phyloP scores from a whole-genome alignment of 2,113 vertebrate genomes.

The Arvicanthis niloticus region DNA sequence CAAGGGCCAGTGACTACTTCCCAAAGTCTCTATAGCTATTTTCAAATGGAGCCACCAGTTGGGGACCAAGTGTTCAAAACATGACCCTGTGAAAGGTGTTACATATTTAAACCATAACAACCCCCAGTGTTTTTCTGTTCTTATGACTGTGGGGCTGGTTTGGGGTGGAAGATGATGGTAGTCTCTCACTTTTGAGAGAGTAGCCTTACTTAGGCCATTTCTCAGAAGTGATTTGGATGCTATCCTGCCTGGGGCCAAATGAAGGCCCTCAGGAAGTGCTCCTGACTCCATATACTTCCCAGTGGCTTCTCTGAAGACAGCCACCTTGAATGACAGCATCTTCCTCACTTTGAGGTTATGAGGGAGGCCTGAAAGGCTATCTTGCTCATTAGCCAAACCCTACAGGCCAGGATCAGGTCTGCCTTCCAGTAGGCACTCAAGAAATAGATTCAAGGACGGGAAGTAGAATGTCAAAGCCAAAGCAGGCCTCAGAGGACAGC shows the following conservation, averaged over 20 bases:
- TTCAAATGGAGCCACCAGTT: neutral
- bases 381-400: rapidly evolving
- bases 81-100: neutral
- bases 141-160: neutral
- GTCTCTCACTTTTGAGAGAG: neutral
- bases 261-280: neutral
- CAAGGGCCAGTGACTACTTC: neutral
- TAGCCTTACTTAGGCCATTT: neutral
- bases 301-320: neutral
- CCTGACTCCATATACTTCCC: neutral
- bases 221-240: neutral
- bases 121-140: neutral
- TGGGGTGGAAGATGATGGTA: rapidly evolving
- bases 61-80: neutral
- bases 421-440: conserved; percentile 6
- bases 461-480: conserved; percentile 58
- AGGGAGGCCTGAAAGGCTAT: neutral
- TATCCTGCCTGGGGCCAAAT: neutral
- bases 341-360: neutral
- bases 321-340: neutral
- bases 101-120: neutral
- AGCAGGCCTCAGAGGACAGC: conserved; percentile 62
- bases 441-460: conserved; percentile 54
- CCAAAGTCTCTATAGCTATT: neutral
- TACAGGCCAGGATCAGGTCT: neutral